Evolutionary conservation across 2,797 vertebrate genomes (phyloP), one percentile per base, ranked within the genome.

Genomic region (Nothura maculosa): DNA sequence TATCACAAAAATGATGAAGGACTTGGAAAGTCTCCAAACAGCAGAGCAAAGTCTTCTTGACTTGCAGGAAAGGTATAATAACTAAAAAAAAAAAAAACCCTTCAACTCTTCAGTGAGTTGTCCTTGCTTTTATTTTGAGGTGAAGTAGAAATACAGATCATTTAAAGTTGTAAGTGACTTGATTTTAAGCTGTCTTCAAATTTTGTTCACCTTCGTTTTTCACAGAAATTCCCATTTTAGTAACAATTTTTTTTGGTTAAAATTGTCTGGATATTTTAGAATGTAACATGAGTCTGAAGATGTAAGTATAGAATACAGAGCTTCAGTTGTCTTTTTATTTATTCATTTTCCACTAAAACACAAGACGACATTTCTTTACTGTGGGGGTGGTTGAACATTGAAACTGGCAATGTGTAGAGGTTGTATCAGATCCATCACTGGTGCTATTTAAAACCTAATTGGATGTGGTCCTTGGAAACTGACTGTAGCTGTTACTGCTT

Each of bases 1-100:
- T 97, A 98, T 99, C 95, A 98, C 98, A 85, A 99, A 99, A 98
- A 99, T 99, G 99, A 99, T 99, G 99, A 99, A 98, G 98, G 99
- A 99, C 75, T 97, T 99, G 96, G 99, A 99, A 93, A 99, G 99
- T 88, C 98, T 99, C 25, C 99, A 99, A 79, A 97, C 98, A 8
- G 99, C 99, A 12, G 99, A 99, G 91, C 98, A 99, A 94, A 99
- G 99, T 95, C 98, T 99, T 42, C 94, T 98, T 81, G 99, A 99
- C 82, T 97, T 99, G 92, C 99, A 99, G 96, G 98, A 98, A 96
- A 99, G 99, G 99, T 99, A 93, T 96, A 97, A 97, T 74, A 81
- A 14, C 17, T 25, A 30, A 79, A 48, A 60, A 66, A 47, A 48
- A 42, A 42, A 42, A 42, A 43, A 43, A 43, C 40, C 40, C 8